A percentile compares a stretch with the other conserved stretches of the same genome.
Conservation (phyloP, 1,140 invertebrate species). For the Phymorhynchus buccinoides region DNA sequence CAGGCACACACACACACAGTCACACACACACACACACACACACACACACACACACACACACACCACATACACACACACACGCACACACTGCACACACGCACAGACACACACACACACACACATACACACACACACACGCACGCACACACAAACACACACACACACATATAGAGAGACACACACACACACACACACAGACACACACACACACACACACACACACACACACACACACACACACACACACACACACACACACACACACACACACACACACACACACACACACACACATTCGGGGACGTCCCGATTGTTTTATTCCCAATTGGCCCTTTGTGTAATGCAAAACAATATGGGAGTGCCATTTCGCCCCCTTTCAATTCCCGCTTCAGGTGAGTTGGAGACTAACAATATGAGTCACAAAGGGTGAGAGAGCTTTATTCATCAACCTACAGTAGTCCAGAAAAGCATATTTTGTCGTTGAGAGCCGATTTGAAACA, state of each 20-base stretch:
- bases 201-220: neutral
- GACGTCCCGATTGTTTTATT: no score
- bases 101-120: conserved; percentile 1
- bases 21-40: neutral
- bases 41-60: neutral
- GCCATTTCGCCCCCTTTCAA: no score
- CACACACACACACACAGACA: neutral
- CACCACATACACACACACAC: neutral
- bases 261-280: neutral
- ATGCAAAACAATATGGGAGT: no score
- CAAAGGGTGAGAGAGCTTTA: no score
- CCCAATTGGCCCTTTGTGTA: no score
- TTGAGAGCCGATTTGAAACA: no score
- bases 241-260: conserved; percentile 6
- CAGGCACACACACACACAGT: neutral
- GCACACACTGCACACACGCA: neutral
- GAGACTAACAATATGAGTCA: no score
- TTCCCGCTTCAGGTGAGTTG: no score
- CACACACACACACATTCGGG: no score
- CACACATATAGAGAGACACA: neutral
- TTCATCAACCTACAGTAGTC: no score
- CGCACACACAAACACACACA: neutral
- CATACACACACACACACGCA: conserved; percentile 3
- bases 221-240: neutral
- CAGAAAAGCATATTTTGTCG: no score